phyloP scores from a whole-genome alignment of 2,797 vertebrate genomes.

The Anguilla megastoma region DNA sequence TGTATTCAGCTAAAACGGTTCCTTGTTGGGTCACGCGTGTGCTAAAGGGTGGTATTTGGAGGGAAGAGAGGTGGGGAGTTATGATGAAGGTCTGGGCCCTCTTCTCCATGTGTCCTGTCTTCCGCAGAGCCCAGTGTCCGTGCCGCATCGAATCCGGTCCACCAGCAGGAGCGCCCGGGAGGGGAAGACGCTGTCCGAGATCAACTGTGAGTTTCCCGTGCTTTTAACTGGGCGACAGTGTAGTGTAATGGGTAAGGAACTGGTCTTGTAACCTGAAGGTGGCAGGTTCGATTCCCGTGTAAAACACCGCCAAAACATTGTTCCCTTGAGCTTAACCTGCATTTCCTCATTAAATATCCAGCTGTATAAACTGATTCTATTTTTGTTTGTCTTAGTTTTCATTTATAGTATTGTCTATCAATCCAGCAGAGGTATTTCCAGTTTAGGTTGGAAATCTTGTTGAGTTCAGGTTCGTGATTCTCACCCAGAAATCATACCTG shows the following conservation, averaged over 20 bases:
- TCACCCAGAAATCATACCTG: not conserved
- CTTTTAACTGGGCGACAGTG: too few relatives aligned
- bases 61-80: not conserved
- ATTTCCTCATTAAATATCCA: too few relatives aligned
- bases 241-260: too few relatives aligned
- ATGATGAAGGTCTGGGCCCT: not conserved
- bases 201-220: slow-evolving; percentile 77
- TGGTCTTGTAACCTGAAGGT: too few relatives aligned
- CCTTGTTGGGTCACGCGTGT: not conserved
- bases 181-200: slow-evolving; percentile 86
- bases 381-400: not conserved
- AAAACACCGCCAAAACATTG: too few relatives aligned
- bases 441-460: not conserved
- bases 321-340: too few relatives aligned
- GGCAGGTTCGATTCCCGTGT: too few relatives aligned
- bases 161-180: slow-evolving; percentile 80
- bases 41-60: not conserved
- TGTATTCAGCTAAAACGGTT: not conserved
- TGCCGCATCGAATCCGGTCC: slow-evolving; percentile 84
- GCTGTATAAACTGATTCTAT: too few relatives aligned
- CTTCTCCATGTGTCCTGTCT: not conserved
- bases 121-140: slow-evolving; percentile 73
- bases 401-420: not conserved
- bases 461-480: not conserved
- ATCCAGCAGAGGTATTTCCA: not conserved